phyloP scores from a whole-genome alignment of 2,113 vertebrate species.

The Sitta europaea region DNA sequence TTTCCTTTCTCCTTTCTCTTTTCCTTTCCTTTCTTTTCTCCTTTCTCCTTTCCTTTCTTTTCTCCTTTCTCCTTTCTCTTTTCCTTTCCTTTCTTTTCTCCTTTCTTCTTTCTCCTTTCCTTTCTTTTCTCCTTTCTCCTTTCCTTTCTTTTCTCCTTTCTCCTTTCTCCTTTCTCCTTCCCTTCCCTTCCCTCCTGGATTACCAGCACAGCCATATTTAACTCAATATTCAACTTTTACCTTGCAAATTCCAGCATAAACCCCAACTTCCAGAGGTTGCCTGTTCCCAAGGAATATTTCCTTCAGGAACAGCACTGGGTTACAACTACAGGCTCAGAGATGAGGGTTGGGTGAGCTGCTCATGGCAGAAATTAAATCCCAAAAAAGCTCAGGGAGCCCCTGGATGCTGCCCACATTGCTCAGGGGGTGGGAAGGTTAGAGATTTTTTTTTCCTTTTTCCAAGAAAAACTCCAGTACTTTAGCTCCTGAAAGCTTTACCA shows the following conservation, averaged over 20 bases:
- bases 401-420: not conserved
- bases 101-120: too few species aligned
- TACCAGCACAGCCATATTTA: not conserved
- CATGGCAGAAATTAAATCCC: not conserved
- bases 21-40: too few species aligned
- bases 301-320: accelerated
- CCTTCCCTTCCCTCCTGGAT: too few species aligned
- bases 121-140: too few species aligned
- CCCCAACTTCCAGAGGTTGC: not conserved
- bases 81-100: too few species aligned
- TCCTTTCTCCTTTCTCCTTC: too few species aligned
- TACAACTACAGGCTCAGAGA: not conserved
- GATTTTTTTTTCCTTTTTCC: not conserved
- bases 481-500: not conserved
- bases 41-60: too few species aligned
- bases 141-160: too few species aligned
- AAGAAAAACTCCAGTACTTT: not conserved
- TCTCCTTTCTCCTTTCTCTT: too few species aligned
- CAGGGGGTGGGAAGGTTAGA: not conserved
- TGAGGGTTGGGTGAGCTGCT: not conserved
- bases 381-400: not conserved
- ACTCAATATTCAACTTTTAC: not conserved
- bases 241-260: not conserved
- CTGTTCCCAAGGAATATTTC: not conserved
- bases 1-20: too few species aligned